Base-by-base conservation (phyloP, 2,888 invertebrate species). In the Drosophila peninsularis region DNA sequence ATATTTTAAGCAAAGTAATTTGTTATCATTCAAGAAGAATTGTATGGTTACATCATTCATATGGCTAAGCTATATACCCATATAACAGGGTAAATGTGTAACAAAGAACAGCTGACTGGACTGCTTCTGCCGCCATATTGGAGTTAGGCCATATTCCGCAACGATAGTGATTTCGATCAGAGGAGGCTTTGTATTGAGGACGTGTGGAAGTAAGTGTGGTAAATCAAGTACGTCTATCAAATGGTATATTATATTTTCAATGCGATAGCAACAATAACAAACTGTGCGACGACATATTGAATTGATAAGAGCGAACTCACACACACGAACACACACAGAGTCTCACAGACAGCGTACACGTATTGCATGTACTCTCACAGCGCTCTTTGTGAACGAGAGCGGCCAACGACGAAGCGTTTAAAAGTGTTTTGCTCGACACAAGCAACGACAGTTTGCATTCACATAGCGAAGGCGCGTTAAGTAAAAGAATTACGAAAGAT, bases 61-160 rank as follows among this genome's bases (percentile, higher is more conserved):
- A 45, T 27, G n/a, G 0, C 1, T 3, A 17, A 11, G 1, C 1
- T 11, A 30, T 30, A 47, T 30, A 17, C 30, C 30, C 19, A 17
- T 19, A 13, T 47, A 19, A 17, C 11, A 67, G 19, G 14, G 53
- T 42, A 30, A 3, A 17, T 17, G 9, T 19, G n/a, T 53, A 83
- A 82, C 85, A 89, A 88, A 75, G 81, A 90, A 79, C 90, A 90
- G 90, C 91, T 90, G 91, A 90, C 76, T 78, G 49, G 49, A 56
- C 66, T 61, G 65, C 39, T 37, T 64, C 54, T 50, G 53, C 77
- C 66, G 78, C 70, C 82, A 85, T 90, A 61, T 84, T 90, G 36
- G 1, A 6, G 64, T 34, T 53, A 37, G 39, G 62, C 55, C 47
- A 68, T 67, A 54, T 67, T 71, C 30, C 68, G 55, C 55, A 65